A percentile compares a stretch with the other conserved stretches of the same genome.
phyloP scores from a whole-genome alignment of 2,888 invertebrate species.

The Sinhomidia bicolor region DNA sequence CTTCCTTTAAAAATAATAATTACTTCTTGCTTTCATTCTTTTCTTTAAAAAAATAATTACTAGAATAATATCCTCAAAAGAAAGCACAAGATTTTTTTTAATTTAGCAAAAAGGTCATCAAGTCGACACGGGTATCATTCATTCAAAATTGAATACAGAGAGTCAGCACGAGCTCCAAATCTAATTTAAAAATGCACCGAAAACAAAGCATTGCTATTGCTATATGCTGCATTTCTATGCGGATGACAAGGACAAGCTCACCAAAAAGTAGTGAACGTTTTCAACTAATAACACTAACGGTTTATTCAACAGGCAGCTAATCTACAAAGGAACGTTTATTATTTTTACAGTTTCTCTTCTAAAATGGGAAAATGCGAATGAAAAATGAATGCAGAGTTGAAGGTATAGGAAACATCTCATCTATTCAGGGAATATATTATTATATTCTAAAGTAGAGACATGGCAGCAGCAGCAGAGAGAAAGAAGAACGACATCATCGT shows the following conservation, averaged over 20 bases:
- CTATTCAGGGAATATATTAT: conserved; percentile 49
- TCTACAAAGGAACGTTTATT: neutral
- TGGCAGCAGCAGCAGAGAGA: neutral
- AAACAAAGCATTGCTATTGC: conserved; percentile 7
- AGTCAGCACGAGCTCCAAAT: conserved; percentile 25
- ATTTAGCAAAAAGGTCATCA: conserved; percentile 45
- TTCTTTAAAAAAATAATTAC: conserved; percentile 10
- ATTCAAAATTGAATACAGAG: neutral
- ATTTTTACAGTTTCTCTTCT: neutral
- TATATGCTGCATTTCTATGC: too few relatives aligned
- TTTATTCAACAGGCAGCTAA: conserved; percentile 37
- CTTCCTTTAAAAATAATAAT: neutral
- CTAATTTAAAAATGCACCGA: neutral
- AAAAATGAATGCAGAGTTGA: conserved; percentile 33
- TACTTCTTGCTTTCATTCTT: neutral
- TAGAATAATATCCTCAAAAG: conserved; percentile 21
- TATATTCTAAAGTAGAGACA: neutral
- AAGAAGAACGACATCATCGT: conserved; percentile 3
- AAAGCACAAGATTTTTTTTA: neutral
- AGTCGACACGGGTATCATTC: conserved; percentile 1
- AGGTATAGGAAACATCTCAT: conserved; percentile 34
- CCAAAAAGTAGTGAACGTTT: neutral
- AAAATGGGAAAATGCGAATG: conserved; percentile 8
- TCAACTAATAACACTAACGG: too few relatives aligned
- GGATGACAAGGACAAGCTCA: too few relatives aligned